Evolutionary conservation across 2,888 invertebrate genomes (phyloP).

Genomic region (Tridacna crocea): DNA sequence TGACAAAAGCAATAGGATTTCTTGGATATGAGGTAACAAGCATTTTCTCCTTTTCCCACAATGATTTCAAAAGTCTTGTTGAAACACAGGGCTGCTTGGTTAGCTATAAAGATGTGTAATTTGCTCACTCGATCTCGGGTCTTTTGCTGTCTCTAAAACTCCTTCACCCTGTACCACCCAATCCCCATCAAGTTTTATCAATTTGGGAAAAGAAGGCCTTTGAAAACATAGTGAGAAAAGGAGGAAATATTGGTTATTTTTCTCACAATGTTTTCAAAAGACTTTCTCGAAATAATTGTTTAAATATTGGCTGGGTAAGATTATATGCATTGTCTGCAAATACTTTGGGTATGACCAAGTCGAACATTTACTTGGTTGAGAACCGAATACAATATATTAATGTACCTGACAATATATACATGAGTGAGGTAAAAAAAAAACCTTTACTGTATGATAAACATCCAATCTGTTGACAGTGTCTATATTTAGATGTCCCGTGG

Average conservation of each 20-base stretch:
- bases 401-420: slow-evolving; percentile 5
- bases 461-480: neutral
- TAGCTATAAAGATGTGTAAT: too few relatives aligned
- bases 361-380: too few relatives aligned
- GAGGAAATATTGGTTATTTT: neutral
- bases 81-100: neutral
- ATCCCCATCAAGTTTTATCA: too few relatives aligned
- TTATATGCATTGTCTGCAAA: too few relatives aligned
- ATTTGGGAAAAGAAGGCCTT: neutral
- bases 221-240: neutral
- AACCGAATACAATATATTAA: neutral
- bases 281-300: too few relatives aligned
- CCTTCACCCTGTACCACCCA: too few relatives aligned
- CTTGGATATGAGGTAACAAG: too few relatives aligned
- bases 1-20: too few relatives aligned
- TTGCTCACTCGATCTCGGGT: too few relatives aligned
- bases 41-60: slow-evolving; percentile 1
- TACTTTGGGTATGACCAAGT: too few relatives aligned
- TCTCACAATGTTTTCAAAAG: neutral
- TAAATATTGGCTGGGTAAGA: too few relatives aligned
- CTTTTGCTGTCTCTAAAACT: too few relatives aligned
- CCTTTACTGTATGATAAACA: neutral
- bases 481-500: neutral
- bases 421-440: neutral
- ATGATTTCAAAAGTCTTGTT: neutral